Conservation (phyloP, 1,140 invertebrate species). For the Acyrthosiphon pisum region DNA sequence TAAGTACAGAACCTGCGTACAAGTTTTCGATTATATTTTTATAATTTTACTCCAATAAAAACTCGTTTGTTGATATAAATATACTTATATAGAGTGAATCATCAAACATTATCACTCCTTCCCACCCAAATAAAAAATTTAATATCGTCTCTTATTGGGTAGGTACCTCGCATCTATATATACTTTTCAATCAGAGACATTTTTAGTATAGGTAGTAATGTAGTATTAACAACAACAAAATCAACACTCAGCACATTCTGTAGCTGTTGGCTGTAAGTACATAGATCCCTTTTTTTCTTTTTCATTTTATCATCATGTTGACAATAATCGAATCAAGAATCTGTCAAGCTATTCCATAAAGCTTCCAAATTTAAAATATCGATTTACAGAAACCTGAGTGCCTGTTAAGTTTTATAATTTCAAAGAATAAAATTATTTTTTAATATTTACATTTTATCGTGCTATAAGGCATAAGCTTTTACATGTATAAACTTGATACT, state of each 20-base stretch:
- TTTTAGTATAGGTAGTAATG: background rate
- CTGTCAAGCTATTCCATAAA: background rate
- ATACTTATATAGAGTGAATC: no score
- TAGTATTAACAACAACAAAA: background rate
- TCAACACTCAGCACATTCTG: background rate
- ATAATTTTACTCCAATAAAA: background rate
- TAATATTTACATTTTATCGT: background rate
- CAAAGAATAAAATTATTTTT: background rate
- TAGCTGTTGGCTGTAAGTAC: background rate
- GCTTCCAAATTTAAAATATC: slow-evolving; percentile 21
- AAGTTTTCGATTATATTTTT: background rate
- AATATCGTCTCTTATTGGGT: background rate
- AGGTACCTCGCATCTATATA: background rate
- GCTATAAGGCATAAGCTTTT: no score
- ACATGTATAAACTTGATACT: background rate
- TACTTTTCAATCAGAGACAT: background rate
- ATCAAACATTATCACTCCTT: background rate
- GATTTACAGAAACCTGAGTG: background rate
- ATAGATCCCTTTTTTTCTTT: background rate
- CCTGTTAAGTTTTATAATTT: background rate
- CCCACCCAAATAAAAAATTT: background rate
- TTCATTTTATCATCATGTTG: background rate
- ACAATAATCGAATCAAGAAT: background rate
- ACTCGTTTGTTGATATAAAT: background rate
- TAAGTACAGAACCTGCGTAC: background rate